These are phyloP conservation scores for Pseudeuparius sepicola DNA, from an alignment of 2,888 invertebrate genomes.

Conservation along the genomic window DNA sequence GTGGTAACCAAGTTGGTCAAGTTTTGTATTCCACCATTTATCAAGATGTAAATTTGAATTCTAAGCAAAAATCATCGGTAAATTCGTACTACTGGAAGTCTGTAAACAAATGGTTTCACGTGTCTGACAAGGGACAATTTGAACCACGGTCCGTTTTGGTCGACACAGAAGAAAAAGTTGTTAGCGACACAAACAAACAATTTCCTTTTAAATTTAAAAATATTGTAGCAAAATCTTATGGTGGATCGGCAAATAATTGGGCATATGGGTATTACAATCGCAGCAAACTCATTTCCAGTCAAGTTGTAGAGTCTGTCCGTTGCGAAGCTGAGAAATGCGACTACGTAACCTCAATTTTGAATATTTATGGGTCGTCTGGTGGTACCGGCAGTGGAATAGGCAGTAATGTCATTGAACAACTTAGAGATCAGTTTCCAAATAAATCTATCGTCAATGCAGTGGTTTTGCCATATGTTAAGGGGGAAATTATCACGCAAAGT, in stretches of 20 bases:
- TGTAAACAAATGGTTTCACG: constrained; percentile 40
- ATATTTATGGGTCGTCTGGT: constrained; percentile 42
- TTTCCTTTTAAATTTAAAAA: constrained; percentile 38
- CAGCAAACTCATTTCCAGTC: constrained; percentile 34
- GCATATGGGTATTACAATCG: constrained; percentile 42
- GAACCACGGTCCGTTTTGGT: constrained; percentile 41
- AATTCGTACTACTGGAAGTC: constrained; percentile 35
- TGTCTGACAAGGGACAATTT: constrained; percentile 31
- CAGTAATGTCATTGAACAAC: constrained; percentile 37
- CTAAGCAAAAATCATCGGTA: constrained; percentile 26
- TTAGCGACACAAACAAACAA: constrained; percentile 17
- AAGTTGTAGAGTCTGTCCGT: constrained; percentile 36
- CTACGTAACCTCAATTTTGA: constrained; percentile 38
- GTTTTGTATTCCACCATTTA: constrained; percentile 38
- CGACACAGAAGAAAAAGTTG: constrained; percentile 43
- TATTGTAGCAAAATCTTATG: constrained; percentile 36
- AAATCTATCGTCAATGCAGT: constrained; percentile 38
- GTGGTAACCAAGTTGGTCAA: constrained; percentile 45
- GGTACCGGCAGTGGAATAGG: constrained; percentile 48
- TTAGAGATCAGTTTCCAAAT: constrained; percentile 40
- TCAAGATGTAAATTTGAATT: constrained; percentile 33
- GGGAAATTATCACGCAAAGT: constrained; percentile 44
- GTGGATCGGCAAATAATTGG: constrained; percentile 47
- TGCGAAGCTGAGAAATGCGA: constrained; percentile 40
- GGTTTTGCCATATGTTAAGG: constrained; percentile 41